Base-by-base conservation (phyloP, 2,888 invertebrate genomes). In the Hydriomena furcata region DNA sequence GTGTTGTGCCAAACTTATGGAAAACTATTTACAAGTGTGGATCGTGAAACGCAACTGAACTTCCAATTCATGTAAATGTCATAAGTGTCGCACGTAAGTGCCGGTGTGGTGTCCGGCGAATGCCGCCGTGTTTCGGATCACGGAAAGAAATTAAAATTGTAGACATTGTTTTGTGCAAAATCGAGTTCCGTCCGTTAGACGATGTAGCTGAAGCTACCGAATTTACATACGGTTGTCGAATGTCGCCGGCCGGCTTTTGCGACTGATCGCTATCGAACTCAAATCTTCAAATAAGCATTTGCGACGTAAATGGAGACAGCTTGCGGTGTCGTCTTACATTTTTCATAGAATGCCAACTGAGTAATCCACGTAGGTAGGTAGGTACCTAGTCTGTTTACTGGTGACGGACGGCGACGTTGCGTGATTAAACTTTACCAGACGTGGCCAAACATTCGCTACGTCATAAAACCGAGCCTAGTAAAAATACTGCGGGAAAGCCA, bases 1-100 rank as follows among this genome's bases (percentile, higher is more conserved):
- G 85, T 85, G 84, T 83, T 79, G 86, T 87, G 87, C 84, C 84
- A 85, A 86, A 82, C 73, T 63, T 68, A 69, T 80, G 82, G 73
- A 80, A 80, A 67, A 69, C 70, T 30, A 42, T 42, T 8, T 52
- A 71, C 66, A 68, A 71, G 72, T 76, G 76, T 73, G 74, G 76
- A 79, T 73, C 72, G 71, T 76, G 73, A 71, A 76, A 75, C 71
- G 68, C 70, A 72, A 75, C 68, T 68, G 68, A 80, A 79, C 78
- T 81, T 81, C 72, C 70, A 77, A 76, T 79, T 75, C 75, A 84
- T 84, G 84, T 85, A 84, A 84, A 84, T 82, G 79, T 82, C 74
- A 79, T 68, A 66, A 65, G 76, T 79, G 76, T 79, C 75, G 72
- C 73, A 70, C 76, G 68, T 76, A 71, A 73, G 70, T 76, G 75